phyloP scores from a whole-genome alignment of 2,113 vertebrate genomes.

The Mormoops blainvillei region DNA sequence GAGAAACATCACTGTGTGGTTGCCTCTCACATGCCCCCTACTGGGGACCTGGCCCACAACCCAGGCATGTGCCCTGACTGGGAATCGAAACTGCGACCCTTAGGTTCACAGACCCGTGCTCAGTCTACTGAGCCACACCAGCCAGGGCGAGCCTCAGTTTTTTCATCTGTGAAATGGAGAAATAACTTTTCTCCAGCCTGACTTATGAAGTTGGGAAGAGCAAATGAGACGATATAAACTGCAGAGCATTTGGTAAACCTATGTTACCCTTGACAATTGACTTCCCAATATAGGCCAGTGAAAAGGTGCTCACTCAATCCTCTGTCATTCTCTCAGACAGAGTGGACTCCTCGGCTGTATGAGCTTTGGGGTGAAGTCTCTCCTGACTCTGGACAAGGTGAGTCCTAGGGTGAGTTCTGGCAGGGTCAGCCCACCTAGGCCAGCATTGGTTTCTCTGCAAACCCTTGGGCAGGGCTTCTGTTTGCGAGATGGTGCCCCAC shows the following conservation, averaged over 20 bases:
- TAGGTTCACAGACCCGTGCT: no score
- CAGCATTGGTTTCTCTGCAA: neutral
- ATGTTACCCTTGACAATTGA: neutral
- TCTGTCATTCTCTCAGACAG: constrained; percentile 74
- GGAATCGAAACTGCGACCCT: no score
- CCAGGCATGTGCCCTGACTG: no score
- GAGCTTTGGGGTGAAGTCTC: constrained; percentile 92
- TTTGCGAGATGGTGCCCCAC: neutral
- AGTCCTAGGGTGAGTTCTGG: neutral
- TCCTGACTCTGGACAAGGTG: constrained; percentile 87
- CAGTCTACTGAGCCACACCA: no score
- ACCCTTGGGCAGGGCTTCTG: neutral
- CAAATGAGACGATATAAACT: neutral
- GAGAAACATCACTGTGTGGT: no score
- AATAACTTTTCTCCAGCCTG: neutral
- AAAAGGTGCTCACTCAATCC: neutral
- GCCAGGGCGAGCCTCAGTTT: neutral
- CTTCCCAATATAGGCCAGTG: fast-evolving
- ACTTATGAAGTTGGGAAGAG: neutral
- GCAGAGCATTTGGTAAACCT: fast-evolving
- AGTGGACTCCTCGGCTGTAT: constrained; percentile 87
- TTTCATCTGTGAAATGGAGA: neutral
- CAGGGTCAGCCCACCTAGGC: neutral
- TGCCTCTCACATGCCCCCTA: no score
- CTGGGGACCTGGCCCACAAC: no score